phyloP scores from a whole-genome alignment of 2,888 invertebrate species.

The Prenolepis imparis region DNA sequence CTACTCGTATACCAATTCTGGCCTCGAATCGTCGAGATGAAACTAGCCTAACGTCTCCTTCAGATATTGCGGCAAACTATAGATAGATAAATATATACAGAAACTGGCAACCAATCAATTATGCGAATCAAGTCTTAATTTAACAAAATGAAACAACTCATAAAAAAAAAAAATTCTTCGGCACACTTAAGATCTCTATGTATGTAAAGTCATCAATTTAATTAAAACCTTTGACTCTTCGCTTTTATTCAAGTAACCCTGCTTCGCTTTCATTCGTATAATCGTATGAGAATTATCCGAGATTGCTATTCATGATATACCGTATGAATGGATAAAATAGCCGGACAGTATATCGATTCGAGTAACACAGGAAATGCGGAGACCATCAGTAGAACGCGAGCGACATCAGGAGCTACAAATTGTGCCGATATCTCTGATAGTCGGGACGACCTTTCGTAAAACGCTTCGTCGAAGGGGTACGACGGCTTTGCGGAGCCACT shows the following conservation, averaged over 20 bases:
- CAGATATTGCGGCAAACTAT: not conserved
- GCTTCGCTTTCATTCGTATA: not conserved
- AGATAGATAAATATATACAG: not conserved
- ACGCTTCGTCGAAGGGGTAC: conserved; percentile 51
- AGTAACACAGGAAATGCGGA: conserved; percentile 34
- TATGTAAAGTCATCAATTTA: not conserved
- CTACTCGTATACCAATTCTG: conserved; percentile 59
- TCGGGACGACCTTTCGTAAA: conserved; percentile 62
- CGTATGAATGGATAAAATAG: conserved; percentile 9
- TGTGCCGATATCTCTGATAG: conserved; percentile 73
- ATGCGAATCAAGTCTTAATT: not conserved
- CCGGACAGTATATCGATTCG: conserved; percentile 21
- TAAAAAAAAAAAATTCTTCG: not conserved
- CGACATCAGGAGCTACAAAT: conserved; percentile 63
- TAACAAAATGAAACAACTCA: not conserved
- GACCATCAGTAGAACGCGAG: conserved; percentile 24
- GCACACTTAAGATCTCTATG: not conserved
- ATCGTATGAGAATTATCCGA: not conserved
- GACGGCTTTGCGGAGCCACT: conserved; percentile 70
- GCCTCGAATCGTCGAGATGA: conserved; percentile 20
- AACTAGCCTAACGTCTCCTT: not conserved
- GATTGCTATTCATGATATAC: not conserved
- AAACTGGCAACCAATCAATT: not conserved
- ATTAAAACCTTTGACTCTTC: not conserved
- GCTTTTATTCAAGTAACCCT: not conserved